Evolutionary conservation across 2,888 invertebrate genomes (phyloP).

Genomic region (Cosmorhoe ocellata): DNA sequence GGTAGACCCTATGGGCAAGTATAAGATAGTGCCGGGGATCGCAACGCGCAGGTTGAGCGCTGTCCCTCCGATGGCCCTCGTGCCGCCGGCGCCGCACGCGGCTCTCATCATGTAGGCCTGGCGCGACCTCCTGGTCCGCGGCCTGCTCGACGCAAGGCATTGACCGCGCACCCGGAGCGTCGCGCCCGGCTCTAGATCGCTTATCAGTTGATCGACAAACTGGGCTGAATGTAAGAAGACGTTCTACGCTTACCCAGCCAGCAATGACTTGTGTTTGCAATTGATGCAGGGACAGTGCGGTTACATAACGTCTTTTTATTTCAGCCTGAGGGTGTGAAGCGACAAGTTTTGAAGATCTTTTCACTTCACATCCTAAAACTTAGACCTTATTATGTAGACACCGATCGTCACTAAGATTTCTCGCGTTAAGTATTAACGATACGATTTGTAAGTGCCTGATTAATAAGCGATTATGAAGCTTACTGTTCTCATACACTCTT

Average conservation of each 20-base stretch:
- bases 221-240: background rate
- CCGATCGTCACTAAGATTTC: constrained; percentile 37
- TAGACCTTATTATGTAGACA: constrained; percentile 45
- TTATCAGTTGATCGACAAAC: background rate
- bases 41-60: constrained; percentile 43
- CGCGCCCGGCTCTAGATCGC: constrained; percentile 41
- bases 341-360: constrained; percentile 10
- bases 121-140: constrained; percentile 80
- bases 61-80: constrained; percentile 49
- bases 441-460: too few relatives aligned
- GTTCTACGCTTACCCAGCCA: background rate
- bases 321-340: constrained; percentile 18
- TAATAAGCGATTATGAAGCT: too few relatives aligned
- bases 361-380: constrained; percentile 26
- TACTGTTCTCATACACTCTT: too few relatives aligned
- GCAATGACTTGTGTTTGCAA: background rate
- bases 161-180: constrained; percentile 68
- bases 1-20: constrained; percentile 78
- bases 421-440: constrained; percentile 21
- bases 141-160: constrained; percentile 66
- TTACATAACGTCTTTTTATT: constrained; percentile 6
- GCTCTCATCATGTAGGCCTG: constrained; percentile 77
- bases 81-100: constrained; percentile 65
- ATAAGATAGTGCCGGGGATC: constrained; percentile 69
- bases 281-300: background rate